These are phyloP conservation scores for Acronicta alni DNA, from an alignment of 2,888 invertebrate genomes.

Conservation along the genomic window DNA sequence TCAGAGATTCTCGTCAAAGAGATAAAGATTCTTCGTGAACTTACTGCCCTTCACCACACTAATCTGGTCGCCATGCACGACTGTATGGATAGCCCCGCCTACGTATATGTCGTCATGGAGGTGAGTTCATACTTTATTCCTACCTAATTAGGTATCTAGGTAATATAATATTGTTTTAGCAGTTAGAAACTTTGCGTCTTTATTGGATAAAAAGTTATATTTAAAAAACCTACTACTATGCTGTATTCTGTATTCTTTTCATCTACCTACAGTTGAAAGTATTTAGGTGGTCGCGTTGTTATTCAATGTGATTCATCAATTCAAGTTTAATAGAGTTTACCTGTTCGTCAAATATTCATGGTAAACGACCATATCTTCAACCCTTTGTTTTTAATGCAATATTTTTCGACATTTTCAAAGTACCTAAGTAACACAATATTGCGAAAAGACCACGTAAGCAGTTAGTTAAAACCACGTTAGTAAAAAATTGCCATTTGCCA, in stretches of 20 bases:
- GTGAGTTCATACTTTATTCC: conserved; percentile 85
- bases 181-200: too few species aligned
- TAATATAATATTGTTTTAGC: neutral
- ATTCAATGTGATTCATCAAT: conserved; percentile 35
- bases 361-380: conserved; percentile 7
- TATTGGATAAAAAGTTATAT: too few species aligned
- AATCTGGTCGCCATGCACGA: conserved; percentile 99
- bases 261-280: neutral
- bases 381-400: too few species aligned
- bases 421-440: neutral
- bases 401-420: too few species aligned
- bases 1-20: conserved; percentile 99
- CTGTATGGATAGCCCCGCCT: conserved; percentile 98
- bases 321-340: conserved; percentile 51
- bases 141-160: neutral
- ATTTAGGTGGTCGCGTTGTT: conserved; percentile 31
- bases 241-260: too few species aligned
- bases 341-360: conserved; percentile 30
- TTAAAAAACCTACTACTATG: too few species aligned
- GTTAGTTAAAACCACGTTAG: conserved; percentile 26
- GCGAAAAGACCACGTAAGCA: conserved; percentile 27
- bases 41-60: conserved; percentile 99
- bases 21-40: conserved; percentile 99
- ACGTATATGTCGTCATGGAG: conserved; percentile 99
- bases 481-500: conserved; percentile 46